Conservation (phyloP, 2,888 invertebrate species). For the Lobophora halterata region DNA sequence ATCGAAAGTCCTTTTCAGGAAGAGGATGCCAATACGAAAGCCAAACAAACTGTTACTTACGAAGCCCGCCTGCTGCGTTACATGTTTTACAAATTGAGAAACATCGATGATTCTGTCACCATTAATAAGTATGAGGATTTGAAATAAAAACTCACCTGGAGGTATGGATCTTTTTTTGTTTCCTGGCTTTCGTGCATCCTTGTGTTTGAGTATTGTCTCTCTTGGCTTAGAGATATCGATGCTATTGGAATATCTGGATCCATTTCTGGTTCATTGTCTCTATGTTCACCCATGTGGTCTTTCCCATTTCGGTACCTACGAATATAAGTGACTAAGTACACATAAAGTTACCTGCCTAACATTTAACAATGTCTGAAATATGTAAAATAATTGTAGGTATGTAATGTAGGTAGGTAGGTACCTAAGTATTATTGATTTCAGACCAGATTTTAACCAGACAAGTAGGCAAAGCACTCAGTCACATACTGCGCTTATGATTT, state of each 20-base stretch:
- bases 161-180: slow-evolving; percentile 64
- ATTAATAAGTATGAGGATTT: slow-evolving; percentile 78
- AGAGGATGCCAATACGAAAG: slow-evolving; percentile 84
- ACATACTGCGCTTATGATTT: too few species aligned
- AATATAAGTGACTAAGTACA: too few species aligned
- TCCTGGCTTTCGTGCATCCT: slow-evolving; percentile 75
- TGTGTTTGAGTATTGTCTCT: slow-evolving; percentile 83
- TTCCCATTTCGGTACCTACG: slow-evolving; percentile 84
- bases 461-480: too few species aligned
- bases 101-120: slow-evolving; percentile 75
- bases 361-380: too few species aligned
- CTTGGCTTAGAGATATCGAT: slow-evolving; percentile 84
- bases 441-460: too few species aligned
- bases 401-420: too few species aligned
- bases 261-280: slow-evolving; percentile 85
- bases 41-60: slow-evolving; percentile 94
- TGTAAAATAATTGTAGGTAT: too few species aligned
- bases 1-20: slow-evolving; percentile 90
- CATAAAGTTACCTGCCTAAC: too few species aligned
- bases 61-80: slow-evolving; percentile 93
- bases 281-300: slow-evolving; percentile 87
- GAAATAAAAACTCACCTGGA: slow-evolving; percentile 68
- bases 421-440: too few species aligned
- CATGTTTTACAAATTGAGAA: slow-evolving; percentile 86
- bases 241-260: slow-evolving; percentile 83